Evolutionary conservation across 2,888 invertebrate genomes (phyloP).

Genomic region (Ophonus ardosiacus): DNA sequence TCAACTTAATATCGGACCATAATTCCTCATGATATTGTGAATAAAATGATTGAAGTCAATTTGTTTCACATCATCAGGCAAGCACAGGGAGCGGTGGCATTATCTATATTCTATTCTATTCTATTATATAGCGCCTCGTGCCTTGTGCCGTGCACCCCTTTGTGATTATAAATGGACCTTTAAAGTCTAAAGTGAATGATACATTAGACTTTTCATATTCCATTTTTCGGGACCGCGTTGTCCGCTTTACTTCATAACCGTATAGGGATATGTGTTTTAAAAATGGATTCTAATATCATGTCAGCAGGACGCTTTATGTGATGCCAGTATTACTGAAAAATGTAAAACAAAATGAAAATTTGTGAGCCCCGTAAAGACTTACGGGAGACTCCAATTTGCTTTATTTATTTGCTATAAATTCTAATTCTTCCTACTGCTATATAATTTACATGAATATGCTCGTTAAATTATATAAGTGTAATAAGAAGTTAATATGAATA

Average conservation of each 20-base stretch:
- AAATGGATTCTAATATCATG: slow-evolving; percentile 47
- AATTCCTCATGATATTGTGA: background rate
- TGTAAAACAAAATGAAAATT: slow-evolving; percentile 36
- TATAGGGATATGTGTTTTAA: slow-evolving; percentile 33
- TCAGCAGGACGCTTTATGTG: slow-evolving; percentile 32
- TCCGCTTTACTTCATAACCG: slow-evolving; percentile 31
- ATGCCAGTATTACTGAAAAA: slow-evolving; percentile 4
- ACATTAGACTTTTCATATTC: slow-evolving; percentile 39
- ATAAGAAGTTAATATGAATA: slow-evolving; percentile 25
- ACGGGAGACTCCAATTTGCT: background rate
- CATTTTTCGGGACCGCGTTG: slow-evolving; percentile 18
- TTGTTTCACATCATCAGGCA: background rate
- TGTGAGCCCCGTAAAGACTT: slow-evolving; percentile 11
- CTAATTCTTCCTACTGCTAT: background rate
- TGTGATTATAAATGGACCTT: slow-evolving; percentile 43
- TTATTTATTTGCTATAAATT: background rate
- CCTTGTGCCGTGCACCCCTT: slow-evolving; percentile 1
- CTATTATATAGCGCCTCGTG: background rate
- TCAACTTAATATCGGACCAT: background rate
- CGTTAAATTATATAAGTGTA: background rate
- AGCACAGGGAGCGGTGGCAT: background rate
- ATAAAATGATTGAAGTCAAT: slow-evolving; percentile 17
- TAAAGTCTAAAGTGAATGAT: slow-evolving; percentile 47
- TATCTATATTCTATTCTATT: slow-evolving; percentile 38
- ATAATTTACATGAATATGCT: background rate